phyloP scores from a whole-genome alignment of 30 jellyfish, hydroid and myxozoan species.

The Phacellophora camtschatica region DNA sequence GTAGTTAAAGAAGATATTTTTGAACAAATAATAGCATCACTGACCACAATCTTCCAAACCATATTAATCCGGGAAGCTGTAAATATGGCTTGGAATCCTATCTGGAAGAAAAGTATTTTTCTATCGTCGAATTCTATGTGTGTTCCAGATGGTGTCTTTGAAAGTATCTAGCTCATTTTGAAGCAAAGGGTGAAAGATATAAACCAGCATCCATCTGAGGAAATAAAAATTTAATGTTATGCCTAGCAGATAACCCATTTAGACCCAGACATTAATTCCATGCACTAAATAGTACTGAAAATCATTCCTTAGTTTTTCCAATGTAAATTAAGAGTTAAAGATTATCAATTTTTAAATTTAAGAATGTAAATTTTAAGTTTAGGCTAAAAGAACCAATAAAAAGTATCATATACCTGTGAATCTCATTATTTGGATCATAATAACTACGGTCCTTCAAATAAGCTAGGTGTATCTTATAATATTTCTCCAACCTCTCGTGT shows the following conservation, averaged over 20 bases:
- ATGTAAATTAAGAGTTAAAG: too few relatives aligned
- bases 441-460: background rate
- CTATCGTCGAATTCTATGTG: background rate
- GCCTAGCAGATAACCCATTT: background rate
- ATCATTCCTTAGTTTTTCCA: too few relatives aligned
- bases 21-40: background rate
- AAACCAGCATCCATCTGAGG: background rate
- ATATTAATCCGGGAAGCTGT: background rate
- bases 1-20: background rate
- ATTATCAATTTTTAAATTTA: too few relatives aligned
- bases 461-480: background rate
- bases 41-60: background rate
- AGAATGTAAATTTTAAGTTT: too few relatives aligned
- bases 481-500: slow-evolving; percentile 17
- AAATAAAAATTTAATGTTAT: background rate
- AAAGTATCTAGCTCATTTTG: background rate
- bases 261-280: background rate
- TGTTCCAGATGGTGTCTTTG: background rate
- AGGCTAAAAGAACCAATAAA: background rate
- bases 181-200: background rate
- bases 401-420: background rate
- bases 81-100: background rate
- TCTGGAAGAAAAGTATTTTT: background rate
- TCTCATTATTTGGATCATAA: background rate
- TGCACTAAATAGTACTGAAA: background rate